phyloP scores from a whole-genome alignment of 2,797 vertebrate genomes.

The Falco concolor region DNA sequence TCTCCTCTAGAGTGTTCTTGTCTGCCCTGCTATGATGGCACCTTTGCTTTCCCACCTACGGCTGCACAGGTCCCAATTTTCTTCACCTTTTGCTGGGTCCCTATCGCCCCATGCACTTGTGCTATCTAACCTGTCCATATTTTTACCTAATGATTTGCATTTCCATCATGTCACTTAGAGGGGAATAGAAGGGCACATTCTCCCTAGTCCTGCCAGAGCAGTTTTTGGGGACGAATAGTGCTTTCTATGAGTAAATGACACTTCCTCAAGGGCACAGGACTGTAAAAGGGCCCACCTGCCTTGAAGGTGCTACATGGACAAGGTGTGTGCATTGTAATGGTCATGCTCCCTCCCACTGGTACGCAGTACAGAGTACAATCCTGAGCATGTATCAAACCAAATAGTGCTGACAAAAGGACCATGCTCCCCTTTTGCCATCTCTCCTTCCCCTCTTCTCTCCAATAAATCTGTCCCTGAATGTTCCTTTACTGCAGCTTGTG shows the following conservation, averaged over 20 bases:
- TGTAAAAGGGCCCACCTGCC: background rate
- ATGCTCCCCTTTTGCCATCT: background rate
- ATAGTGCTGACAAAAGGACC: background rate
- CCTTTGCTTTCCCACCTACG: background rate
- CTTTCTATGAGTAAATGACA: background rate
- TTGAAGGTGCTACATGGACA: background rate
- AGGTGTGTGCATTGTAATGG: background rate
- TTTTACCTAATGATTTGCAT: background rate
- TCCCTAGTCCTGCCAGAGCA: background rate
- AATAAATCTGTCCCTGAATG: background rate
- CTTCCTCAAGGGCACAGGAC: background rate
- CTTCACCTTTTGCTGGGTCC: background rate
- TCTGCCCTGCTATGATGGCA: background rate
- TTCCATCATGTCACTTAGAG: background rate
- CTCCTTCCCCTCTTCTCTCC: background rate
- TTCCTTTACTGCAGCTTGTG: background rate
- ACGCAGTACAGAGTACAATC: background rate
- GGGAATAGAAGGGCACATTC: background rate
- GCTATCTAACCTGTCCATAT: background rate
- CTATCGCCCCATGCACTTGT: fast-evolving
- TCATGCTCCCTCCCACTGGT: background rate
- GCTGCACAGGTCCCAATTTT: background rate
- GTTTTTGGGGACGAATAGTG: background rate
- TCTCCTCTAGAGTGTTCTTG: background rate
- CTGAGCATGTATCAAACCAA: background rate